phyloP scores from a whole-genome alignment of 2,113 vertebrate genomes.

The Mesocricetus auratus region DNA sequence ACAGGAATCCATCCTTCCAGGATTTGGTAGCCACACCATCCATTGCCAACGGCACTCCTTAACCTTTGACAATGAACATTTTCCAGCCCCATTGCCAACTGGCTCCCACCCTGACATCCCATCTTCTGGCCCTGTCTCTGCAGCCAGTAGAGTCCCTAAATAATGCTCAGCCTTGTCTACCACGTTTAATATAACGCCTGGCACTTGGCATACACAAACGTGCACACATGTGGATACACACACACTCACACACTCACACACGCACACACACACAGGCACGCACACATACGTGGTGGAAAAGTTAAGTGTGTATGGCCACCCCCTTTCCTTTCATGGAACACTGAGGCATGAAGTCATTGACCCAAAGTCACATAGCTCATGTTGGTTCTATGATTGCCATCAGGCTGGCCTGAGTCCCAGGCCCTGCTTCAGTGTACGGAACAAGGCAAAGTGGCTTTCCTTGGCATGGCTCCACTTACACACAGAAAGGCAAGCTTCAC shows the following conservation, averaged over 20 bases:
- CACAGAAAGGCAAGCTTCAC: background rate
- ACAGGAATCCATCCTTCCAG: background rate
- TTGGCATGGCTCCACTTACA: background rate
- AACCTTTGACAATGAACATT: background rate
- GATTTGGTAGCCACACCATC: background rate
- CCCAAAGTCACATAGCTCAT: background rate
- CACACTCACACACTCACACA: background rate
- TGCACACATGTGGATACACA: background rate
- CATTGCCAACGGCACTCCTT: background rate
- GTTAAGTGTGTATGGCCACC: background rate
- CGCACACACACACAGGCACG: no score
- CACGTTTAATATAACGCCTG: background rate
- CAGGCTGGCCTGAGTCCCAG: constrained; percentile 42
- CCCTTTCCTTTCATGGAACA: constrained; percentile 28
- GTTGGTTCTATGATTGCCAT: background rate
- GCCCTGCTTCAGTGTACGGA: background rate
- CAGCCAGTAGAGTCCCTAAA: background rate
- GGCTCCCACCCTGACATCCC: background rate
- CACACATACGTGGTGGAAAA: no score
- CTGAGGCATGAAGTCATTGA: constrained; percentile 43
- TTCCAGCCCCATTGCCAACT: background rate
- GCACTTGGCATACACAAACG: background rate
- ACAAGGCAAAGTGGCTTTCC: constrained; percentile 1
- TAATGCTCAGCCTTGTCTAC: background rate
- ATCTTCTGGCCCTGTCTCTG: background rate